Evolutionary conservation across 2,888 invertebrate genomes (phyloP), one percentile per base, ranked within the genome.

Genomic region (Orchesella flavescens): DNA sequence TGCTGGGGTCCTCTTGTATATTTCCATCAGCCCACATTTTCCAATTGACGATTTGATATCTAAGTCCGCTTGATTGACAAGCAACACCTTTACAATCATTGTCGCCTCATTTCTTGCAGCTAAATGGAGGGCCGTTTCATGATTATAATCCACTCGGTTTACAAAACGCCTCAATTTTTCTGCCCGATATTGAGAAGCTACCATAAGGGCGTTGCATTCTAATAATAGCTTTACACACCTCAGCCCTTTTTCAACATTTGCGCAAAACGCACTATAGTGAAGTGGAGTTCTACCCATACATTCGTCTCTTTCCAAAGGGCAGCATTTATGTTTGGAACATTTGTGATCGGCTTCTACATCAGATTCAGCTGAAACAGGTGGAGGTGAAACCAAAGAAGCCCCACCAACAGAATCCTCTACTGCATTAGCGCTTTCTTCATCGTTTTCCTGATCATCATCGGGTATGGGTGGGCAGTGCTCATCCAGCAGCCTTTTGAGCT

Each of bases 81-180:
- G 71, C 24, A 86, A 55, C 53, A 84, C 85, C 24, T 81, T 80
- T 10, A 86, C 86, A 49, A 86, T 84, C 4, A 81, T 59, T 10
- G 84, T 84, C 12, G 86, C 84, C 53, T 86, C 86, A 63, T 86
- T 86, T 21, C 68, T 71, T 3, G 86, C 86, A 12, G 86, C 86
- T 4, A 86, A 44, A n/a, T 85, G 86, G 21, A 86, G 66, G 3
- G 86, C 85, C 1, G 85, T 83, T 49, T 85, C 81, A 17, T 76
- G 17, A 34, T 80, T 77, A 34, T 78, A 61, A 23, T 86, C 86
- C 1, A 74, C 17, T 4, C 71, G 21, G 53, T 86, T 86, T 1
- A 86, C 86, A 65, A 83, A 85, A 15, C 55, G 57, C 69, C 84
- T 83, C 5, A 85, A 53, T 46, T 85, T 76, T 24, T 85, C 86